Conservation (phyloP, 2,797 vertebrate species). For the Cynopterus sphinx region DNA sequence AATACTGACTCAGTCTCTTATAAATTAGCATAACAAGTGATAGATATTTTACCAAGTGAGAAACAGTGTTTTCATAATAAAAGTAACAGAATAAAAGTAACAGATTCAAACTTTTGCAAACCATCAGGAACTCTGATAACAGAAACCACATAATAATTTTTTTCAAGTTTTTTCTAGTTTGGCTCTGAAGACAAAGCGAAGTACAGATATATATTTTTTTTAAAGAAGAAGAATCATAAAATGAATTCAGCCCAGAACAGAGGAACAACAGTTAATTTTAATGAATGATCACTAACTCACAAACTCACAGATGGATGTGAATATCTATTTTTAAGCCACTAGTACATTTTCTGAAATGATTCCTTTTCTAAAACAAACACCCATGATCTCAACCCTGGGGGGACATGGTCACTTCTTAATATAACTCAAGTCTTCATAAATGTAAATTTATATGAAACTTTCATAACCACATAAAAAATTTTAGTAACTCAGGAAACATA, state of each 20-base stretch:
- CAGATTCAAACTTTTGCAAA: background rate
- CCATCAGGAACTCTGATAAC: background rate
- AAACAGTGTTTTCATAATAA: background rate
- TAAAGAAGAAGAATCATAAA: background rate
- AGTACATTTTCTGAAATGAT: background rate
- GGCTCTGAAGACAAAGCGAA: background rate
- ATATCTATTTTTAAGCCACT: background rate
- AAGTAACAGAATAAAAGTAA: no score
- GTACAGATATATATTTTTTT: background rate
- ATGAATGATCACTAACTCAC: constrained; percentile 4
- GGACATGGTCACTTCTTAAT: background rate
- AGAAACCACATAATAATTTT: background rate
- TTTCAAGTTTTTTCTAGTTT: background rate
- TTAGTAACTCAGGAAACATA: constrained; percentile 20
- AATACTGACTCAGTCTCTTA: background rate
- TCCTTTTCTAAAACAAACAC: background rate
- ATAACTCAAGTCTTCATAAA: background rate
- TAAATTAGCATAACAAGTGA: background rate
- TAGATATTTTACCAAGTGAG: background rate
- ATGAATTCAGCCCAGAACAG: background rate
- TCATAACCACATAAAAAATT: background rate
- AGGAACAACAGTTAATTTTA: background rate
- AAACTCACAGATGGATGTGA: background rate
- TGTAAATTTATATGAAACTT: background rate
- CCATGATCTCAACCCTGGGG: background rate